A percentile compares a stretch with the other conserved stretches of the same genome.
Evolutionary conservation across 2,888 invertebrate species (phyloP).

Genomic region (Spodoptera picta): DNA sequence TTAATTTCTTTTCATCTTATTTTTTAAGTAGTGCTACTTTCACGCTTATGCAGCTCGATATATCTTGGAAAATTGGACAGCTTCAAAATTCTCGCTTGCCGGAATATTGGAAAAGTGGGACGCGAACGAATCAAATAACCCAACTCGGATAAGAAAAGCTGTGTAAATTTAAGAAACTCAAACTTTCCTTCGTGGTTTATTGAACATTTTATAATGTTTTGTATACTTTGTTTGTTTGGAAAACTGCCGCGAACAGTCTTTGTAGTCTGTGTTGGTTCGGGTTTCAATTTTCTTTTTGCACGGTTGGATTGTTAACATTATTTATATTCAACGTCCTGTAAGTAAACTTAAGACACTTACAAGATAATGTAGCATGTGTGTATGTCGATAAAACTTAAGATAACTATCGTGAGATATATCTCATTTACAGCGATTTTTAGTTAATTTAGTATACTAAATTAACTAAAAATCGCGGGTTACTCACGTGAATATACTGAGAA

Average conservation of each 20-base stretch:
- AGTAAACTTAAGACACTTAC: too few relatives aligned
- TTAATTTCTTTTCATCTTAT: not conserved
- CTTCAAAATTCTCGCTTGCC: slow-evolving; percentile 39
- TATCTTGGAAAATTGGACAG: slow-evolving; percentile 47
- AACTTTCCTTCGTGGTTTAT: slow-evolving; percentile 36
- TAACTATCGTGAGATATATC: too few relatives aligned
- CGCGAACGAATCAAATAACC: slow-evolving; percentile 47
- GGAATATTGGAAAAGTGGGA: slow-evolving; percentile 47
- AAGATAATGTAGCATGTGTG: too few relatives aligned
- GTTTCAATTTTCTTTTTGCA: slow-evolving; percentile 2
- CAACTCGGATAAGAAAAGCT: slow-evolving; percentile 28
- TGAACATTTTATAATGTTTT: slow-evolving; percentile 42
- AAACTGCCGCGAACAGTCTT: slow-evolving; percentile 14
- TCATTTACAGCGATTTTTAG: too few relatives aligned
- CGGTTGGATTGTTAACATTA: slow-evolving; percentile 7
- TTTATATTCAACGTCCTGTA: too few relatives aligned
- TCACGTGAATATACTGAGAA: too few relatives aligned
- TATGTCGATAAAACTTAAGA: too few relatives aligned
- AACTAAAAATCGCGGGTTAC: too few relatives aligned
- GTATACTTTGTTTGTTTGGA: slow-evolving; percentile 7
- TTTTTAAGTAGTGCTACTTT: not conserved
- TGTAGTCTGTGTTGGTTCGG: not conserved
- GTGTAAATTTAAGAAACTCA: slow-evolving; percentile 30
- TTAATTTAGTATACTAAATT: too few relatives aligned
- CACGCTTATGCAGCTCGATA: slow-evolving; percentile 4